These are phyloP conservation scores for Cossypha caffra DNA, from an alignment of 2,797 vertebrate genomes.

Conservation along the genomic window DNA sequence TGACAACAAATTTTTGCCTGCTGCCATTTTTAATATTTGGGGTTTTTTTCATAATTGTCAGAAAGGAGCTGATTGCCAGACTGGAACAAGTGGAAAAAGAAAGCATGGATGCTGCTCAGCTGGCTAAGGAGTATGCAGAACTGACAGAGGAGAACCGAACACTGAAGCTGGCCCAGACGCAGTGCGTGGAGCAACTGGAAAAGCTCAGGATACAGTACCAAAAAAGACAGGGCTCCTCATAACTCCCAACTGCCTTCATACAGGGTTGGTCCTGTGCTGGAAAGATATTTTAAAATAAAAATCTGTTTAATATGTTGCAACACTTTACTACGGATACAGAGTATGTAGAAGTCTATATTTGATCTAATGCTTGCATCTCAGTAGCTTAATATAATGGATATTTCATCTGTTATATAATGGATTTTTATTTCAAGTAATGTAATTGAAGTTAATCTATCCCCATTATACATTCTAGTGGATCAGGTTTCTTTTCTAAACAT, in stretches of 20 bases:
- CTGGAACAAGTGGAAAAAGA: slow-evolving; percentile 92
- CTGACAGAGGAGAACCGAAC: slow-evolving; percentile 92
- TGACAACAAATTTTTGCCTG: background rate
- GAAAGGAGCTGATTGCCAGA: slow-evolving; percentile 90
- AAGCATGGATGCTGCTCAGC: slow-evolving; percentile 85
- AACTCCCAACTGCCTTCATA: slow-evolving; percentile 71
- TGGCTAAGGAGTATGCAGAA: slow-evolving; percentile 89
- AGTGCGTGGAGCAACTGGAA: slow-evolving; percentile 90
- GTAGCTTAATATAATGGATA: slow-evolving; percentile 71
- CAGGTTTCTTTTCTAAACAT: slow-evolving; percentile 67
- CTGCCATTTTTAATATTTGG: background rate
- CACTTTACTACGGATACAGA: slow-evolving; percentile 55
- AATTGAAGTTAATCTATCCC: slow-evolving; percentile 64
- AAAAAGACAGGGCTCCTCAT: slow-evolving; percentile 89
- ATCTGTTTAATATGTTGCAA: slow-evolving; percentile 50
- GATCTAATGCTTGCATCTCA: slow-evolving; percentile 61
- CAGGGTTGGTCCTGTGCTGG: slow-evolving; percentile 14
- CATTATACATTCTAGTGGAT: slow-evolving; percentile 64
- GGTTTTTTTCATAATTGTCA: slow-evolving; percentile 25
- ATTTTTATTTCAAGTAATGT: slow-evolving; percentile 72
- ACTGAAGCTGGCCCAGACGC: slow-evolving; percentile 87
- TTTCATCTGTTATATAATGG: slow-evolving; percentile 70
- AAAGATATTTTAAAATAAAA: slow-evolving; percentile 56
- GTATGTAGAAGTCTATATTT: slow-evolving; percentile 56
- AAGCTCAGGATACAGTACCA: slow-evolving; percentile 87